phyloP scores from a whole-genome alignment of 2,888 invertebrate genomes.

The Syritta pipiens region DNA sequence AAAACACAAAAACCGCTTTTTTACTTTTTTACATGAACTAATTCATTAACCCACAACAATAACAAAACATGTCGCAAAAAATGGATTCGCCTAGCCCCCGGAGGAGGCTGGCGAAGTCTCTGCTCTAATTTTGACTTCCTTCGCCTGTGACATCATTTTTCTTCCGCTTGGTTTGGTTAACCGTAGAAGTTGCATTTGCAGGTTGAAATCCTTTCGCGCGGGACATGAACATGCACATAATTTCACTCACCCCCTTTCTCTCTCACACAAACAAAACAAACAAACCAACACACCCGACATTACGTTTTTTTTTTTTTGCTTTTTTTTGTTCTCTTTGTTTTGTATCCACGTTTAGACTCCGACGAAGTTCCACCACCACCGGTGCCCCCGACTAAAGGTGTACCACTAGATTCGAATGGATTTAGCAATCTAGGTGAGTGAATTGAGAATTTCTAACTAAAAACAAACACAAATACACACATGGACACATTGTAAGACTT shows the following conservation, averaged over 20 bases:
- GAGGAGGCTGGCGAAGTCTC: too few species aligned
- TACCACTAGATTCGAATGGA: slow-evolving; percentile 80
- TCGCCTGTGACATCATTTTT: slow-evolving; percentile 52
- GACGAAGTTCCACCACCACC: slow-evolving; percentile 79
- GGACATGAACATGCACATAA: slow-evolving; percentile 28
- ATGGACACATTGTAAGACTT: too few species aligned
- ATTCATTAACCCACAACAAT: slow-evolving; percentile 44
- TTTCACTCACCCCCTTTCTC: too few species aligned
- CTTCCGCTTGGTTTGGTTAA: slow-evolving; percentile 62
- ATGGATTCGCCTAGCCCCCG: too few species aligned
- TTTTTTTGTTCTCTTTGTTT: slow-evolving; percentile 67
- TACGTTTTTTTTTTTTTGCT: slow-evolving; percentile 59
- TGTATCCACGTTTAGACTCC: slow-evolving; percentile 72
- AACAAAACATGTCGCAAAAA: slow-evolving; percentile 5
- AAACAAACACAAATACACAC: not conserved
- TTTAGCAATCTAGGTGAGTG: slow-evolving; percentile 82
- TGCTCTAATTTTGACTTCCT: slow-evolving; percentile 46
- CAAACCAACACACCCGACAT: slow-evolving; percentile 24
- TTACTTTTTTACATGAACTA: slow-evolving; percentile 18
- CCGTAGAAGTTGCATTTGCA: slow-evolving; percentile 32
- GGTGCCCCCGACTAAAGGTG: slow-evolving; percentile 83
- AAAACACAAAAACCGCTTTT: slow-evolving; percentile 16
- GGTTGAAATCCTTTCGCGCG: slow-evolving; percentile 32
- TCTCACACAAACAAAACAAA: slow-evolving; percentile 11
- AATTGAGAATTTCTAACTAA: slow-evolving; percentile 28